A percentile compares a stretch with the other conserved stretches of the same genome.
Conservation (phyloP, 2,888 invertebrate genomes). For the Linnaemya tessellans region DNA sequence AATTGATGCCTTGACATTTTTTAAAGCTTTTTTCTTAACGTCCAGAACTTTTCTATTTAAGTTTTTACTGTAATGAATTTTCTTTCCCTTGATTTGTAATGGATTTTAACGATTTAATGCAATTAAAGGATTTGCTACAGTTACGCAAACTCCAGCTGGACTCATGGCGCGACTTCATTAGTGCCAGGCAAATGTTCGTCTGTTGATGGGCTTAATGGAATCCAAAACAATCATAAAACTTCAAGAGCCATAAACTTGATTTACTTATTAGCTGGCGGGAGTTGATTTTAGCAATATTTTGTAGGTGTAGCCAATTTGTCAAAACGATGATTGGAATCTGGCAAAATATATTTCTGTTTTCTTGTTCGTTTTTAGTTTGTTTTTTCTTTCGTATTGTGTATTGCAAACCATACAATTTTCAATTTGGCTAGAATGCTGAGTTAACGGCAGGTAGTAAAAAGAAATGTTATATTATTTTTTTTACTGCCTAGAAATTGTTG, state of each 20-base stretch:
- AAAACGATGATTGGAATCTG: conserved; percentile 49
- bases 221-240: conserved; percentile 43
- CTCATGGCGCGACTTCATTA: conserved; percentile 73
- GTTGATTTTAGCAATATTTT: conserved; percentile 31
- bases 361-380: background rate
- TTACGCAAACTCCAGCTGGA: background rate
- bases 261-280: conserved; percentile 11
- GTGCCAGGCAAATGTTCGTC: background rate
- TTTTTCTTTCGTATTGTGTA: background rate
- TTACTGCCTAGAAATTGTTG: conserved; percentile 7
- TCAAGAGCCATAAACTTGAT: conserved; percentile 48
- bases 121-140: conserved; percentile 58
- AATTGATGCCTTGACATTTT: conserved; percentile 13
- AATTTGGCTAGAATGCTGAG: conserved; percentile 2
- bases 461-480: conserved; percentile 1
- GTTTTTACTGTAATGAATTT: background rate
- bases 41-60: background rate
- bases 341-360: background rate
- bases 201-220: conserved; percentile 9
- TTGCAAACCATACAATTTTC: conserved; percentile 41
- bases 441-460: conserved; percentile 34
- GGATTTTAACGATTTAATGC: conserved; percentile 55
- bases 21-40: background rate
- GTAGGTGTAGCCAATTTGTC: conserved; percentile 68
- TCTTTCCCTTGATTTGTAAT: background rate